phyloP scores from a whole-genome alignment of 2,113 vertebrate genomes.

The Hassar affinis region DNA sequence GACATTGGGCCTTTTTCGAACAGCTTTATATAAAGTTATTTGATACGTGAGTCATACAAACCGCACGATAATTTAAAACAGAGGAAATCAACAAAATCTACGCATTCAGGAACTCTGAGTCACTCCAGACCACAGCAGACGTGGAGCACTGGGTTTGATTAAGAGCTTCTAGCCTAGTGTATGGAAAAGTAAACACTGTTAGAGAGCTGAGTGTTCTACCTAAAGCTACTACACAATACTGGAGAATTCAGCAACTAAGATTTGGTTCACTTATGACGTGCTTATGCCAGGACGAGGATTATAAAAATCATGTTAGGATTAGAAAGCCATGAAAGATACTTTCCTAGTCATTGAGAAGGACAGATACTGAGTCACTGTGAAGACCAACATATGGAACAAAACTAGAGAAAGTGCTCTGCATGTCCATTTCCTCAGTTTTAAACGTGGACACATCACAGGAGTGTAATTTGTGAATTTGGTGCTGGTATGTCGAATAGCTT shows the following conservation, averaged over 20 bases:
- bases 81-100: constrained; percentile 39
- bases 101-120: constrained; percentile 50
- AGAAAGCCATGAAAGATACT: background rate
- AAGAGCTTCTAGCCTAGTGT: constrained; percentile 15
- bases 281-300: background rate
- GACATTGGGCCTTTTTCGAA: constrained; percentile 6
- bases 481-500: background rate
- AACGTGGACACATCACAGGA: background rate
- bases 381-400: background rate
- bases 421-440: background rate
- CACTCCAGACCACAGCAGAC: constrained; percentile 30
- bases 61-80: constrained; percentile 35
- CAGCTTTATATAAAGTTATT: background rate
- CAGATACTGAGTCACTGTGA: background rate
- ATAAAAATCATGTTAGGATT: background rate
- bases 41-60: constrained; percentile 47
- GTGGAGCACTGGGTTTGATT: constrained; percentile 35
- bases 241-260: background rate
- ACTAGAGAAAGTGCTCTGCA: background rate
- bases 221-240: background rate
- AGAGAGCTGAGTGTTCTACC: background rate
- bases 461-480: background rate
- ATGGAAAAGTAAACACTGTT: constrained; percentile 22
- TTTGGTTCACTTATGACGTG: background rate
- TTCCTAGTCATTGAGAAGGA: background rate